Percentiles rank a stretch among this genome's conserved stretches.
phyloP scores from a whole-genome alignment of 2,113 vertebrate species.

The Hydropotes inermis region DNA sequence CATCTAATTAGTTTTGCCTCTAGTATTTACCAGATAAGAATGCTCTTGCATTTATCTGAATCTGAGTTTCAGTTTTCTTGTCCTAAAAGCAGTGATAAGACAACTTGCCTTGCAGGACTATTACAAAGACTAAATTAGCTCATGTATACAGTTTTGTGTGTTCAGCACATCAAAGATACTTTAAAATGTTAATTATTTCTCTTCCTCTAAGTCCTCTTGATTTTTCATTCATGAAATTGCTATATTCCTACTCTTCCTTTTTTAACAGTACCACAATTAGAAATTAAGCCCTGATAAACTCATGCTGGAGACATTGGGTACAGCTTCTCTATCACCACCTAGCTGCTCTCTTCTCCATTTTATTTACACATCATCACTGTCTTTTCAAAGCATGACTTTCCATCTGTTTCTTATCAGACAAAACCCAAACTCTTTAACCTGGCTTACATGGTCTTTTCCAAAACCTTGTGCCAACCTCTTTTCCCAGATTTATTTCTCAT shows the following conservation, averaged over 20 bases:
- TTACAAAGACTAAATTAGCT: conserved; percentile 23
- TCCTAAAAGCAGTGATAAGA: neutral
- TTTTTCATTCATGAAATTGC: neutral
- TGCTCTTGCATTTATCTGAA: neutral
- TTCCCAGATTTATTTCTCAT: neutral
- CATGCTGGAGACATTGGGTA: neutral
- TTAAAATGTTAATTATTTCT: neutral
- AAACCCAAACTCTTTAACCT: neutral
- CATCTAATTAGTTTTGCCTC: neutral
- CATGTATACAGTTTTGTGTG: neutral
- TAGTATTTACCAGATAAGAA: neutral
- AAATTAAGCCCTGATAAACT: neutral
- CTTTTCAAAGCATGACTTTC: neutral
- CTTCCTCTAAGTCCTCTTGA: neutral
- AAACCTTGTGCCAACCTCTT: neutral
- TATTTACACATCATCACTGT: neutral
- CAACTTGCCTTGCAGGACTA: neutral
- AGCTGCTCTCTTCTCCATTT: neutral
- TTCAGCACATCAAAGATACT: neutral
- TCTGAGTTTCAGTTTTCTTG: conserved; percentile 25
- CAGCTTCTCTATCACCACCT: neutral
- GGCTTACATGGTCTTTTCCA: neutral
- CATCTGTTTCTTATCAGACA: neutral
- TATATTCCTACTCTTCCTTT: neutral
- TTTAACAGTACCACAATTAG: neutral